Evolutionary conservation across 2,797 vertebrate genomes (phyloP).

Genomic region (Sarcophilus harrisii): DNA sequence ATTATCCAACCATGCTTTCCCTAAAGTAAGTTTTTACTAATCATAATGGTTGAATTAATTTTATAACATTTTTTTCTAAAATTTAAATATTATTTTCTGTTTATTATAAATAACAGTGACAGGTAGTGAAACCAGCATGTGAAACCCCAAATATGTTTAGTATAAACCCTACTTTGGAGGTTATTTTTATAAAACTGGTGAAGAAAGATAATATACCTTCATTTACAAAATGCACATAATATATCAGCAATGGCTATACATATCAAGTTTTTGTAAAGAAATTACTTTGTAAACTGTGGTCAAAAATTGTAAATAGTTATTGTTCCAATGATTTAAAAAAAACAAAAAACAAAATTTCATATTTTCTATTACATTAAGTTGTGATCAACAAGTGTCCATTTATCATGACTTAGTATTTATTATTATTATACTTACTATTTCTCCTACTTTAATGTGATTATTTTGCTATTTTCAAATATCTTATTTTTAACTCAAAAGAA

Average conservation of each 20-base stretch:
- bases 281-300: too few species aligned
- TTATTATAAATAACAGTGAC: conserved; percentile 5
- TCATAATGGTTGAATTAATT: conserved; percentile 27
- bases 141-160: conserved; percentile 49
- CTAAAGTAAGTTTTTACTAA: background rate
- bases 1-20: background rate
- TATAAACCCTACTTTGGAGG: conserved; percentile 36
- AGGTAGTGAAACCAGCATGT: background rate
- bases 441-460: background rate
- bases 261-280: background rate
- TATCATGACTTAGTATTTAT: background rate
- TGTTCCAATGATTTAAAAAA: background rate
- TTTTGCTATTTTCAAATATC: conserved; percentile 9
- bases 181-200: conserved; percentile 42
- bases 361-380: conserved; percentile 32
- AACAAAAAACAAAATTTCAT: conserved; percentile 5
- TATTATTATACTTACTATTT: background rate
- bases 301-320: too few species aligned
- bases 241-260: background rate
- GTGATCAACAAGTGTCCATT: background rate
- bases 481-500: conserved; percentile 49
- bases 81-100: conserved; percentile 17
- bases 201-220: conserved; percentile 27
- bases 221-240: background rate
- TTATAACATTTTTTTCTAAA: conserved; percentile 16